Evolutionary conservation across 2,888 invertebrate species (phyloP).

Genomic region (Pseudococcus viburni): DNA sequence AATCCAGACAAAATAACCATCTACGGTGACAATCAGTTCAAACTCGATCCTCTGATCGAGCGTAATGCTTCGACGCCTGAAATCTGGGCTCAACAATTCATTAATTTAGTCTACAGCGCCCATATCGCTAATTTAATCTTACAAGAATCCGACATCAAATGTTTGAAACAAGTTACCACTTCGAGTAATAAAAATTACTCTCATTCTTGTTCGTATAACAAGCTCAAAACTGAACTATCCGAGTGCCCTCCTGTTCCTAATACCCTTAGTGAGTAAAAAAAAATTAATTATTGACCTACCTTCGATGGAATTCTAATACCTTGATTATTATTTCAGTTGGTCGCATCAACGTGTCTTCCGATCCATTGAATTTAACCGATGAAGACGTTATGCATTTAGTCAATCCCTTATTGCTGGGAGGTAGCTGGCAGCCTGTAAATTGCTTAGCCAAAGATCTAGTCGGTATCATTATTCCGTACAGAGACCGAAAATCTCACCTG

Average conservation of each 20-base stretch:
- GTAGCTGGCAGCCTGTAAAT: slow-evolving; percentile 73
- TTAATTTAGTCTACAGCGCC: slow-evolving; percentile 68
- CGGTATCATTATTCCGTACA: slow-evolving; percentile 77
- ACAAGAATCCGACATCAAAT: slow-evolving; percentile 62
- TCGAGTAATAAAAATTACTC: slow-evolving; percentile 62
- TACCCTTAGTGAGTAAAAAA: slow-evolving; percentile 68
- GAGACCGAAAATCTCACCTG: slow-evolving; percentile 73
- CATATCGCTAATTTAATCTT: slow-evolving; percentile 67
- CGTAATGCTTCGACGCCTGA: slow-evolving; percentile 70
- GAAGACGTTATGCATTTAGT: slow-evolving; percentile 67
- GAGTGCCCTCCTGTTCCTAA: slow-evolving; percentile 69
- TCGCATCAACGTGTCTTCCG: slow-evolving; percentile 58
- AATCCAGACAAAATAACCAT: background rate
- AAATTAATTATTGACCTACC: background rate
- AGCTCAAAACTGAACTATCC: slow-evolving; percentile 67
- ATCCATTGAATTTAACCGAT: slow-evolving; percentile 67
- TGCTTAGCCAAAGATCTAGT: slow-evolving; percentile 73
- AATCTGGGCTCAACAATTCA: slow-evolving; percentile 69
- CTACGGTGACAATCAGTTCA: slow-evolving; percentile 68
- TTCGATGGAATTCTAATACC: background rate
- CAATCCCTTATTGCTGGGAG: slow-evolving; percentile 71
- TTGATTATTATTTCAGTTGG: slow-evolving; percentile 55
- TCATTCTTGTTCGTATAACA: slow-evolving; percentile 61
- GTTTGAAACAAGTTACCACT: slow-evolving; percentile 54
- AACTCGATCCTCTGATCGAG: slow-evolving; percentile 70